Conservation (phyloP, 1,140 invertebrate species). For the Eriosoma lanigerum region DNA sequence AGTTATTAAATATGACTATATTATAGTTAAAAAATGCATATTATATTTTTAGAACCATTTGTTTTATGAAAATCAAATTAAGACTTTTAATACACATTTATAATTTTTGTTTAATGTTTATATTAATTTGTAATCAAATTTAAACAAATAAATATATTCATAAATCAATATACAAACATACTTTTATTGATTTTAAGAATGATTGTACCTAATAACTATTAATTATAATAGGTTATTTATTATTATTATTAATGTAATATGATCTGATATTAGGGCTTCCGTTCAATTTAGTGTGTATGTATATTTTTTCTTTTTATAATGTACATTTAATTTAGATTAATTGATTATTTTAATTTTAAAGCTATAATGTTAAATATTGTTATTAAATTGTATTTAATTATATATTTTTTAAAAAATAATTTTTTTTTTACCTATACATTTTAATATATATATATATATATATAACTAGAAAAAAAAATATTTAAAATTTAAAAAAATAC, state of each 20-base stretch:
- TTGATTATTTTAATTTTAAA: no score
- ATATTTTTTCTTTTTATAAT: no score
- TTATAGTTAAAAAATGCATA: not conserved
- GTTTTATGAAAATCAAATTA: constrained; percentile 29
- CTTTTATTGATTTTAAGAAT: not conserved
- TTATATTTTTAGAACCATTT: not conserved
- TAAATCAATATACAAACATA: not conserved
- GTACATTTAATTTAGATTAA: no score
- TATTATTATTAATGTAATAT: not conserved
- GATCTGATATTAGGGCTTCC: not conserved
- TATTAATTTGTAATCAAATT: no score
- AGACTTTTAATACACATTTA: not conserved
- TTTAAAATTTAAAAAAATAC: no score
- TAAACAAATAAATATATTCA: not conserved
- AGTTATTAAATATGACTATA: not conserved
- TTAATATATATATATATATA: no score
- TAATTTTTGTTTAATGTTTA: no score
- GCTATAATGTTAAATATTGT: no score
- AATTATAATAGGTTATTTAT: not conserved
- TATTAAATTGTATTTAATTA: no score
- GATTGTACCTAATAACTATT: not conserved
- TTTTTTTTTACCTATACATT: no score
- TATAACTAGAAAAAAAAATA: no score
- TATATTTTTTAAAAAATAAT: no score
- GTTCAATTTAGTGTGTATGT: not conserved